Percentiles rank a stretch among this genome's conserved stretches.
phyloP scores from a whole-genome alignment of 2,888 invertebrate species.

The Agrochola circellaris region DNA sequence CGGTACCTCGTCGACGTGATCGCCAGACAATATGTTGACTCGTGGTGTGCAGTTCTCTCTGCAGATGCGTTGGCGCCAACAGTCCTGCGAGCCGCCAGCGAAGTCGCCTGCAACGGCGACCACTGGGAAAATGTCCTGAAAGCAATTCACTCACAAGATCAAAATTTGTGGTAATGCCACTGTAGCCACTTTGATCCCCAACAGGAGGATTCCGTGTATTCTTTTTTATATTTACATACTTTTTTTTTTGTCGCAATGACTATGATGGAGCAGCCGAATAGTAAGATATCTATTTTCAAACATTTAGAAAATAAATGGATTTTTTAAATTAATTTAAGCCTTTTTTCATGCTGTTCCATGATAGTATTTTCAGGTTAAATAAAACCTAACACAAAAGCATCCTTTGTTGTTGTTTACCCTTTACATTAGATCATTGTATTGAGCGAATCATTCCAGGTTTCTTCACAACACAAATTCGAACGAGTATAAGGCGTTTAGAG shows the following conservation, averaged over 20 bases:
- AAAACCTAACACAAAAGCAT: conserved; percentile 74
- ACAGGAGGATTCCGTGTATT: conserved; percentile 88
- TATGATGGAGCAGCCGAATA: conserved; percentile 56
- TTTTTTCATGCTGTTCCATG: conserved; percentile 63
- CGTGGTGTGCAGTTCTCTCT: conserved; percentile 90
- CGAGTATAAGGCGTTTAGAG: conserved; percentile 88
- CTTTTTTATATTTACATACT: conserved; percentile 80
- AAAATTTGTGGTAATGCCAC: conserved; percentile 90
- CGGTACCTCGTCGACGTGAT: conserved; percentile 63
- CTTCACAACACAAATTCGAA: conserved; percentile 85
- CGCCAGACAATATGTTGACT: conserved; percentile 85
- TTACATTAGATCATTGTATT: conserved; percentile 67
- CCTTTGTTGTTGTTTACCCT: conserved; percentile 75
- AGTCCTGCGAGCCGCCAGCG: conserved; percentile 89
- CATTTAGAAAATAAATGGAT: too few relatives aligned
- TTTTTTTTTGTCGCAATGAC: conserved; percentile 62
- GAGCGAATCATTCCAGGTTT: conserved; percentile 83
- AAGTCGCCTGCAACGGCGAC: conserved; percentile 92
- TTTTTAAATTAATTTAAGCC: neutral
- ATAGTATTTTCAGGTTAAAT: conserved; percentile 77
- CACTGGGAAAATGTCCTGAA: conserved; percentile 92
- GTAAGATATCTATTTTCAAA: neutral
- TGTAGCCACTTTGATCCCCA: conserved; percentile 78
- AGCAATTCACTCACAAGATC: conserved; percentile 89
- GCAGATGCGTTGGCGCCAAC: conserved; percentile 87